Conservation (phyloP, 2,888 invertebrate genomes). For the Leucophora obtusa region DNA sequence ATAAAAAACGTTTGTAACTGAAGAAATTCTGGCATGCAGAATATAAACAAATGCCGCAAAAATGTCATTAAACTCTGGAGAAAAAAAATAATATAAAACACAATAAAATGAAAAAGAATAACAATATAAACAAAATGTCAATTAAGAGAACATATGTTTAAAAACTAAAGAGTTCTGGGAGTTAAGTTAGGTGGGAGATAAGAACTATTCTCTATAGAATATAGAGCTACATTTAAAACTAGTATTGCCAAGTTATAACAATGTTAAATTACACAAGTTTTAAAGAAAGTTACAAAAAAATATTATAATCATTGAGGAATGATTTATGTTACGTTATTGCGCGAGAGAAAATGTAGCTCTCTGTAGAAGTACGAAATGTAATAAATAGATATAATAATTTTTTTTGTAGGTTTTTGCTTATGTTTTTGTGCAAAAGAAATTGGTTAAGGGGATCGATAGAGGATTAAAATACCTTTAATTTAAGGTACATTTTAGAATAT, state of each 20-base stretch:
- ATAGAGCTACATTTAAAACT: background rate
- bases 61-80: constrained; percentile 63
- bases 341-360: no score
- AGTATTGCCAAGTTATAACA: constrained; percentile 34
- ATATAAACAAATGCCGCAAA: constrained; percentile 62
- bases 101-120: constrained; percentile 6
- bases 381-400: no score
- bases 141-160: constrained; percentile 43
- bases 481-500: no score
- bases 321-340: no score
- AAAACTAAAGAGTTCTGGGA: constrained; percentile 30
- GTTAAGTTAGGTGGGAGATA: background rate
- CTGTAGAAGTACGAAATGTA: no score
- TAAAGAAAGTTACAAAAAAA: no score
- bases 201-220: constrained; percentile 24
- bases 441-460: no score
- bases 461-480: no score
- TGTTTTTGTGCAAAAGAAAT: no score
- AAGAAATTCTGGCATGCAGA: constrained; percentile 56
- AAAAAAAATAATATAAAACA: constrained; percentile 4
- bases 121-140: constrained; percentile 21
- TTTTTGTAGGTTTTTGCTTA: no score
- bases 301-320: no score
- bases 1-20: background rate
- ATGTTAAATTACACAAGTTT: background rate